Percentiles rank a stretch among this genome's conserved stretches.
These are phyloP conservation scores for Penaeus japonicus DNA, from an alignment of 1,140 invertebrate genomes.

Conservation along the genomic window DNA sequence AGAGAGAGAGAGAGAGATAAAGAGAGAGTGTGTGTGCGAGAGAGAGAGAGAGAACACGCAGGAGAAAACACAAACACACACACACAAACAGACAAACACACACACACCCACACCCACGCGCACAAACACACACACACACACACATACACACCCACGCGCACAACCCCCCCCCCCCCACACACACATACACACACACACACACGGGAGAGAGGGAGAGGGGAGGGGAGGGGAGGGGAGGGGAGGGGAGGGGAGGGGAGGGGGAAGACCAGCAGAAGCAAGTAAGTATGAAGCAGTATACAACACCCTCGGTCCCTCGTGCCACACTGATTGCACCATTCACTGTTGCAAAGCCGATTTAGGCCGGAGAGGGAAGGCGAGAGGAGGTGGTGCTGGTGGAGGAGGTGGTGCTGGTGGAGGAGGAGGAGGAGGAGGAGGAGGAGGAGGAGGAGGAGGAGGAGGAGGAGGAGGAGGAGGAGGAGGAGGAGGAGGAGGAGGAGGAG, in stretches of 20 bases:
- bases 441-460: neutral
- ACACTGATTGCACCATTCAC: neutral
- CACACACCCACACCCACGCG: too few species aligned
- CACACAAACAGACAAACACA: too few species aligned
- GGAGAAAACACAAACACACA: too few species aligned
- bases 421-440: neutral
- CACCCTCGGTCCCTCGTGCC: neutral
- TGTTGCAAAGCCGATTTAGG: neutral
- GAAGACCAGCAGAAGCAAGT: neutral
- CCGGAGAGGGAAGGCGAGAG: neutral
- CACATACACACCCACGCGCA: too few species aligned
- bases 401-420: neutral
- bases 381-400: neutral
- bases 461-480: neutral
- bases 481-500: neutral
- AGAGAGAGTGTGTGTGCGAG: too few species aligned
- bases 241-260: neutral
- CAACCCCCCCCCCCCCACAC: too few species aligned
- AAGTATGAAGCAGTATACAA: neutral
- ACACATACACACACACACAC: too few species aligned
- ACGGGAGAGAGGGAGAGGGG: neutral
- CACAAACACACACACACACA: too few species aligned
- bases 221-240: neutral
- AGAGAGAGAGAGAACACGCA: too few species aligned
- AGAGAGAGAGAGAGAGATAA: too few species aligned